phyloP scores from a whole-genome alignment of 2,113 vertebrate genomes.

The Equus przewalskii region DNA sequence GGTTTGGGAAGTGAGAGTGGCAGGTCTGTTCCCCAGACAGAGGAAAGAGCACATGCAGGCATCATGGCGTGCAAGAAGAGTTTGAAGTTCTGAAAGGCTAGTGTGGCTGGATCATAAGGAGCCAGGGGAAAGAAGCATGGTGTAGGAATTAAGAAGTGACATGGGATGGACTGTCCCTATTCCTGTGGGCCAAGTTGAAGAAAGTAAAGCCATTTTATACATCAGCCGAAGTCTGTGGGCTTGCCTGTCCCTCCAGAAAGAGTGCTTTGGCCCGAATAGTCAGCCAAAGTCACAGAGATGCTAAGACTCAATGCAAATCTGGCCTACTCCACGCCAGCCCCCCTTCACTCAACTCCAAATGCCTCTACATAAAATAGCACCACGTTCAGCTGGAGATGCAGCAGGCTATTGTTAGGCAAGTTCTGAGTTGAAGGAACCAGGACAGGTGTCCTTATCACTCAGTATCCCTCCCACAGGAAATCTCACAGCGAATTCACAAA shows the following conservation, averaged over 20 bases:
- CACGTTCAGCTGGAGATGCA: neutral
- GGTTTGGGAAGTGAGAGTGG: neutral
- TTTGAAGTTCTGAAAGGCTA: neutral
- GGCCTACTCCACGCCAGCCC: neutral
- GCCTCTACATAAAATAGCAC: neutral
- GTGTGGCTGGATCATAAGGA: neutral
- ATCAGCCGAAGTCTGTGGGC: neutral
- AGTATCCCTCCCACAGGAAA: slow-evolving; percentile 18
- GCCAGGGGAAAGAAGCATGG: neutral
- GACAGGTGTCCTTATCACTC: neutral
- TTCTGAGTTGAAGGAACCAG: neutral
- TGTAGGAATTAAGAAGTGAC: neutral
- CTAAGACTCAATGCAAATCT: neutral
- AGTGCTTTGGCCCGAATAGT: neutral
- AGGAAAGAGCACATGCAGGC: neutral
- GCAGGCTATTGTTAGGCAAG: neutral
- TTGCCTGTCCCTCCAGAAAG: neutral
- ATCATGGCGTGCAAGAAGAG: neutral
- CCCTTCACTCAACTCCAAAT: neutral
- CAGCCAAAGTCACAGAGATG: neutral
- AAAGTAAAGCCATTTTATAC: neutral
- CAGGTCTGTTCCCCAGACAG: neutral
- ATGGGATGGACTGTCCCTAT: neutral
- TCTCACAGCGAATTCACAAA: neutral
- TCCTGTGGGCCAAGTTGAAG: neutral